Base-by-base conservation (phyloP, 2,888 invertebrate genomes). In the Lydus trimaculatus region DNA sequence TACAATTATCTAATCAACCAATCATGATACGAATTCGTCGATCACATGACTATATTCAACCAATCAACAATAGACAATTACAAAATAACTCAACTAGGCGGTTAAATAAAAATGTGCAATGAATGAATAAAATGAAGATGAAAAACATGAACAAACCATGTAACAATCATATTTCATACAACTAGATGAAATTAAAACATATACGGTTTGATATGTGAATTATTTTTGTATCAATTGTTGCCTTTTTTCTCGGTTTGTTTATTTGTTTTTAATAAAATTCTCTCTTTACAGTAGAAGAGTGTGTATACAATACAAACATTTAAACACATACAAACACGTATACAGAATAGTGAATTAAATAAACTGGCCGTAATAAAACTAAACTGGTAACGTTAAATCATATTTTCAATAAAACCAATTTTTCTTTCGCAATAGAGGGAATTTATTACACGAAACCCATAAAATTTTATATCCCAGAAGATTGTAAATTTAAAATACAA, bases 341-440 rank as follows among this genome's bases (percentile, higher is more conserved):
- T 75, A 73, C 72, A 74, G 73, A n/a, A n/a, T 69, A 67, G 69
- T 67, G 71, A 73, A 74, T 74, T 73, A 76, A 75, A 74, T 74
- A 70, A 65, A 65, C 67, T 73, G 66, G 72, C 69, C 65, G 76
- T 80, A 80, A 81, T 81, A 81, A 80, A 81, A 79, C 73, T 76
- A 72, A 79, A 78, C 81, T 78, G 78, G 78, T 78, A 79, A 81
- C 79, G 78, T 80, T 83, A 84, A 83, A 84, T 84, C 84, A 84
- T 83, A 83, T 82, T 83, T 83, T 83, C 84, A 83, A 84, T 84
- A 84, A 84, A 83, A 83, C 72, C 73, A 76, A 80, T 81, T 82
- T 80, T 83, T 82, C 81, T 79, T 73, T 70, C 66, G 72, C 72
- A 74, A 72, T 69, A 43, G 43, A 70, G 71, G 77, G 78, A 80